Evolutionary conservation across 2,888 invertebrate genomes (phyloP).

Genomic region (Parascotia fuliginaria): DNA sequence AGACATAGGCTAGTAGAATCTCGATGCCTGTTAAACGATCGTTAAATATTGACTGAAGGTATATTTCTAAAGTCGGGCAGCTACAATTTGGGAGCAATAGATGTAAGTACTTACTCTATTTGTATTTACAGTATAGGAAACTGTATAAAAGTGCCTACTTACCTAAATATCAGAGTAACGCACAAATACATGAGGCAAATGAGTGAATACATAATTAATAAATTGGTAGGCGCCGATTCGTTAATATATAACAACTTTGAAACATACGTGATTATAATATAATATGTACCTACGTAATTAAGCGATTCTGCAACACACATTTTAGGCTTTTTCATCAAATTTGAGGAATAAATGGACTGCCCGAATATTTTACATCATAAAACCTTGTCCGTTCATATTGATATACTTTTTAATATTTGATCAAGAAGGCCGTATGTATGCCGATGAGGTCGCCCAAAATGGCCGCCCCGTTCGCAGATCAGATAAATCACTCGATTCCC

Average conservation of each 20-base stretch:
- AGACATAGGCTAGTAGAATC: no score
- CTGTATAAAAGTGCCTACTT: no score
- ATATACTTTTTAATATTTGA: slow-evolving; percentile 58
- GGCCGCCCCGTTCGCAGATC: slow-evolving; percentile 51
- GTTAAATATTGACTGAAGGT: no score
- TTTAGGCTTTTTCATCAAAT: slow-evolving; percentile 13
- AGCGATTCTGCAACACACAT: slow-evolving; percentile 5
- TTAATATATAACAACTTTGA: not conserved
- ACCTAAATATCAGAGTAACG: no score
- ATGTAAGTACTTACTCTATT: no score
- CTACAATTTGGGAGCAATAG: no score
- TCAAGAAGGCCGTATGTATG: slow-evolving; percentile 41
- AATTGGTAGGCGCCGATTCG: not conserved
- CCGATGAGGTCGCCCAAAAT: slow-evolving; percentile 49
- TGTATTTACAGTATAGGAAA: no score
- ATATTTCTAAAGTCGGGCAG: no score
- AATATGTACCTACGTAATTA: not conserved
- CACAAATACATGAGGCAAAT: no score
- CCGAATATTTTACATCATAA: slow-evolving; percentile 26
- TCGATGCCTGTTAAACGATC: no score
- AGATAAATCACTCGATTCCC: slow-evolving; percentile 61
- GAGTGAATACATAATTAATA: no score
- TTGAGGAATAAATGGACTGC: slow-evolving; percentile 10
- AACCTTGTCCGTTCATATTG: slow-evolving; percentile 35
- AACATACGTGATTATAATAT: not conserved